A percentile compares a stretch with the other conserved stretches of the same genome.
phyloP scores from a whole-genome alignment of 2,113 vertebrate genomes.

The Origma solitaria region DNA sequence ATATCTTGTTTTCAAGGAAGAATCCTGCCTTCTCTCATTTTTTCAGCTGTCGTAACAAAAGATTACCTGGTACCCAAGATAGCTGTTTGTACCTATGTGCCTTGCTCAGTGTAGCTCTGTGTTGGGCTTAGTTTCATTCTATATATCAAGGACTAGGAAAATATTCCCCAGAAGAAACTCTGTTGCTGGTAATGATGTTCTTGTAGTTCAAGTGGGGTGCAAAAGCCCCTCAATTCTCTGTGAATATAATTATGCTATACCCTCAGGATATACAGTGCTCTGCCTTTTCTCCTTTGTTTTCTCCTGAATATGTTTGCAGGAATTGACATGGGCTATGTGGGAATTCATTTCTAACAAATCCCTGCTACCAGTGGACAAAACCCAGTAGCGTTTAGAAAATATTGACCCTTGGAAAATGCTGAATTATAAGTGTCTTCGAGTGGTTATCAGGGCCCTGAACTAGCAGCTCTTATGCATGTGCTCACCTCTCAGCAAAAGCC shows the following conservation, averaged over 20 bases:
- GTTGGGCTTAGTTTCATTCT: neutral
- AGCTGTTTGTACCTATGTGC: neutral
- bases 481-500: constrained; percentile 9
- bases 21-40: neutral
- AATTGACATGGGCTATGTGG: neutral
- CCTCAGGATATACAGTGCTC: neutral
- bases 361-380: neutral
- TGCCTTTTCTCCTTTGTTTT: neutral
- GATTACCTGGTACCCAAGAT: neutral
- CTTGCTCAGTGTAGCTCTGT: neutral
- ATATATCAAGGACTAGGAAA: neutral
- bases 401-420: neutral
- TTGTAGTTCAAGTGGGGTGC: neutral
- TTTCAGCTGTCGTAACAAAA: neutral
- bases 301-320: neutral
- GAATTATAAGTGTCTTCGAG: neutral
- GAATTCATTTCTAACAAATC: neutral
- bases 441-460: neutral
- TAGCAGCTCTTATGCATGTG: constrained; percentile 28
- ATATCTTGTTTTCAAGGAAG: neutral
- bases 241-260: neutral
- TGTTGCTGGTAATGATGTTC: neutral
- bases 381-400: neutral
- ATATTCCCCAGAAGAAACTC: neutral
- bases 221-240: neutral